These are phyloP conservation scores for Eremobia ochroleuca DNA, from an alignment of 2,888 invertebrate genomes.

Conservation along the genomic window DNA sequence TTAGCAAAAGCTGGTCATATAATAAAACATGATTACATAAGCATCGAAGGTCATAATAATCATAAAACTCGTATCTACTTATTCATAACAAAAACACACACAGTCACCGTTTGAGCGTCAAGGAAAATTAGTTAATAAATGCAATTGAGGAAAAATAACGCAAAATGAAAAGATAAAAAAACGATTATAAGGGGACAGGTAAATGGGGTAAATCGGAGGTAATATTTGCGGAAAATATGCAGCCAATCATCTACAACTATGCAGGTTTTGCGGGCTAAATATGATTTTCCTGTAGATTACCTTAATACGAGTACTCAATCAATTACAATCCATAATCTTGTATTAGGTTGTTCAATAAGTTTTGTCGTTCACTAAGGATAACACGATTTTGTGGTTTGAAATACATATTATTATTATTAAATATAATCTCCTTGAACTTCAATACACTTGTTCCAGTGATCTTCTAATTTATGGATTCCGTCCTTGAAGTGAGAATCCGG, in stretches of 20 bases:
- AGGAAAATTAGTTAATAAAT: slow-evolving; percentile 39
- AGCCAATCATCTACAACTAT: background rate
- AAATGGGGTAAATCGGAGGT: slow-evolving; percentile 26
- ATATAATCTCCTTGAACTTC: no score
- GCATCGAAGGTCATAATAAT: background rate
- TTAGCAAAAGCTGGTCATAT: background rate
- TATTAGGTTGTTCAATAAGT: no score
- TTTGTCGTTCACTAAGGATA: no score
- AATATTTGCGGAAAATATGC: slow-evolving; percentile 13
- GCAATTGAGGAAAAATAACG: slow-evolving; percentile 26
- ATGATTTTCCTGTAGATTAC: background rate
- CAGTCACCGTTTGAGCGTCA: background rate
- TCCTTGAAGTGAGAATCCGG: no score
- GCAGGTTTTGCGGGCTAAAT: background rate
- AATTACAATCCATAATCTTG: background rate
- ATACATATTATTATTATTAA: no score
- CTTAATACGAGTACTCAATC: background rate
- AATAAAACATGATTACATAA: background rate
- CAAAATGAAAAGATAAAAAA: slow-evolving; percentile 9
- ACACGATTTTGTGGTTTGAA: no score
- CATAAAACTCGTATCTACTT: no score
- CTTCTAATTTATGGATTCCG: no score
- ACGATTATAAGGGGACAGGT: background rate
- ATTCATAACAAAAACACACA: background rate
- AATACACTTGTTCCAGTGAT: no score